These are phyloP conservation scores for Blomia tropicalis DNA, from an alignment of 2,888 invertebrate genomes.

Conservation along the genomic window DNA sequence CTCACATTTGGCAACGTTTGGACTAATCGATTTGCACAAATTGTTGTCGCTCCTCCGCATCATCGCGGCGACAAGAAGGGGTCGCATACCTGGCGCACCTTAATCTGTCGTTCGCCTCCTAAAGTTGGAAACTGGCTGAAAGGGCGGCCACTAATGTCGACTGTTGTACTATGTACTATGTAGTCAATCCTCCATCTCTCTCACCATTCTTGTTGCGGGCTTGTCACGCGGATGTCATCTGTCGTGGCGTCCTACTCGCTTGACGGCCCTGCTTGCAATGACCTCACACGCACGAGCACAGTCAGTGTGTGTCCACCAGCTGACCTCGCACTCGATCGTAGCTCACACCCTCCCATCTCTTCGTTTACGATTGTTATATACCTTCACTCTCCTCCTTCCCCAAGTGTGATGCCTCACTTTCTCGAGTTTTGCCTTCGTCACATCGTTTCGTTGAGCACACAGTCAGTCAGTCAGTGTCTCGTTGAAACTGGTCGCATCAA, in stretches of 20 bases:
- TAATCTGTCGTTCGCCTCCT: conserved; percentile 1
- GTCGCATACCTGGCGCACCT: conserved; percentile 16
- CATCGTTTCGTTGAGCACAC: neutral
- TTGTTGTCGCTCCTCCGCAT: conserved; percentile 15
- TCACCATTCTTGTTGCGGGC: neutral
- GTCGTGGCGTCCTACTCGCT: conserved; percentile 15
- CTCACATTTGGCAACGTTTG: neutral
- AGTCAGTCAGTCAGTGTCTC: neutral
- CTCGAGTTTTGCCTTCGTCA: conserved; percentile 3
- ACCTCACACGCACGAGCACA: neutral
- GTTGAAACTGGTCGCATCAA: conserved; percentile 4
- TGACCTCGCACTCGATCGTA: conserved; percentile 6
- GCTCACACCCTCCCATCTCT: neutral
- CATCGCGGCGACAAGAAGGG: conserved; percentile 14
- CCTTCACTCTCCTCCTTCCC: conserved; percentile 14
- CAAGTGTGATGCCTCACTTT: conserved; percentile 12
- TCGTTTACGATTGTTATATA: too few relatives aligned
- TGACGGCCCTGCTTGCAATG: neutral
- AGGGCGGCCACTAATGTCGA: conserved; percentile 7
- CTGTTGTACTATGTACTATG: too few relatives aligned
- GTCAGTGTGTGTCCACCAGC: neutral
- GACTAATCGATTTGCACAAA: conserved; percentile 14
- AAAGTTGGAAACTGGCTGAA: neutral
- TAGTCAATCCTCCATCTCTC: too few relatives aligned
- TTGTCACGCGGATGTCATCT: conserved; percentile 19